A percentile compares a stretch with the other conserved stretches of the same genome.
Conservation (phyloP, 1,140 invertebrate genomes). For the Drosophila mojavensis region DNA sequence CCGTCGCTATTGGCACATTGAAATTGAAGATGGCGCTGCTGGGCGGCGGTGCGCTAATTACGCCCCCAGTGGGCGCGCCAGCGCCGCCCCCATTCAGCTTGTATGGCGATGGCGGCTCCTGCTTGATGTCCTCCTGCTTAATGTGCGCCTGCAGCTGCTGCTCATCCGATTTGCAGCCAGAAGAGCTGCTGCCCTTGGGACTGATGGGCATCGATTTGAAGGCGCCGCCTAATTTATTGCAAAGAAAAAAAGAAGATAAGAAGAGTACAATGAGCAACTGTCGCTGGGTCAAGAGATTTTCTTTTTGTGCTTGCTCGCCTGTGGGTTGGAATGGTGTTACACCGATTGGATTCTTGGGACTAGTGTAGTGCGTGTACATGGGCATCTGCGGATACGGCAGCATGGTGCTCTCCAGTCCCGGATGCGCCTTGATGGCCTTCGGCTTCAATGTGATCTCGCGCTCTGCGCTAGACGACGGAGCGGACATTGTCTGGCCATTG, state of each 20-base stretch:
- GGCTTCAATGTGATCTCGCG: conserved; percentile 89
- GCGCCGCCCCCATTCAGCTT: conserved; percentile 64
- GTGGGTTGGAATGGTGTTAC: conserved; percentile 93
- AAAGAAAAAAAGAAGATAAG: neutral
- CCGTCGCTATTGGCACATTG: conserved; percentile 80
- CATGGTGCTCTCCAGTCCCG: conserved; percentile 84
- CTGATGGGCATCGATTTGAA: conserved; percentile 92
- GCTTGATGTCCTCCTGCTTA: conserved; percentile 82
- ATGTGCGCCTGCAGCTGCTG: conserved; percentile 61
- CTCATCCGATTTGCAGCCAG: conserved; percentile 59
- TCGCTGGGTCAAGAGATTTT: neutral
- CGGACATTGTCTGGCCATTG: conserved; percentile 63
- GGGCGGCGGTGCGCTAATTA: conserved; percentile 55
- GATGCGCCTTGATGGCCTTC: conserved; percentile 92
- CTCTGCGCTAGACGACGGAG: conserved; percentile 48
- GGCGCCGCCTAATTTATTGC: conserved; percentile 86
- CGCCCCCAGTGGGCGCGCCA: conserved; percentile 30
- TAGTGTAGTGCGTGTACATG: conserved; percentile 87
- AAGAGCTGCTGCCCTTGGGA: conserved; percentile 71
- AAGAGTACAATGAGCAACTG: conserved; percentile 40
- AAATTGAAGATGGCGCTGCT: conserved; percentile 76
- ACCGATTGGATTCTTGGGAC: conserved; percentile 90
- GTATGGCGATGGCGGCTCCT: conserved; percentile 79
- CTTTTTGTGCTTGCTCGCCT: conserved; percentile 81
- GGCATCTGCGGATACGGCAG: conserved; percentile 84